phyloP scores from a whole-genome alignment of 1,140 invertebrate genomes.

The Planococcus citri region DNA sequence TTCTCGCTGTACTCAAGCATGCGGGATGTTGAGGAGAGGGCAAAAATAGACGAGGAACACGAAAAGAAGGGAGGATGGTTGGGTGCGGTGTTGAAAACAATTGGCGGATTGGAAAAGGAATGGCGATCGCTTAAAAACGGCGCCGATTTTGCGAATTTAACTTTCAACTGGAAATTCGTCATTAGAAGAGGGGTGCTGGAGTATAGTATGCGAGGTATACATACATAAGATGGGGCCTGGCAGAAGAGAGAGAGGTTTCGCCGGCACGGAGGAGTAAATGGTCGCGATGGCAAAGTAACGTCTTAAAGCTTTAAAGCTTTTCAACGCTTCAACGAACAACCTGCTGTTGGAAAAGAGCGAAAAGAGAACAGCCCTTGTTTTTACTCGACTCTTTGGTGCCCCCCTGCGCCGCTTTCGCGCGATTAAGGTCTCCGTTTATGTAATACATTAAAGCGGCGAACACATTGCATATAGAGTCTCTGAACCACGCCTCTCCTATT shows the following conservation, averaged over 20 bases:
- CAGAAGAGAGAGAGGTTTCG: neutral
- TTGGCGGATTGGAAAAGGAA: neutral
- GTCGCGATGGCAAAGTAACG: conserved; percentile 9
- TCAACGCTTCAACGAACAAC: conserved; percentile 19
- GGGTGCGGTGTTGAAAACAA: neutral
- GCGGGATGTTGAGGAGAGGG: no score
- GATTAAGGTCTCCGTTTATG: neutral
- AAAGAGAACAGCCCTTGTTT: conserved; percentile 2
- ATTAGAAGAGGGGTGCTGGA: no score
- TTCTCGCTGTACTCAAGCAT: no score
- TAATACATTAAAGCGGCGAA: conserved; percentile 8
- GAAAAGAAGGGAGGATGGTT: no score
- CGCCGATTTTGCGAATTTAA: neutral
- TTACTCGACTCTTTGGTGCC: neutral
- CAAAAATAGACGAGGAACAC: no score
- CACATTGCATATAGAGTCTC: conserved; percentile 3
- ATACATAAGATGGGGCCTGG: neutral
- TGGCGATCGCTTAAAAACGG: neutral
- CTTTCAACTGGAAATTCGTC: neutral
- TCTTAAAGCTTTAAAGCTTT: conserved; percentile 14
- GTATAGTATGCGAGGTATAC: no score
- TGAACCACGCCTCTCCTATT: conserved; percentile 14
- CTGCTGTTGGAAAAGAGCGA: conserved; percentile 15
- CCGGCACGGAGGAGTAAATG: neutral
- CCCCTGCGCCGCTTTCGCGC: neutral